Evolutionary conservation across 2,888 invertebrate species (phyloP), one percentile per base, ranked within the genome.

Genomic region (Morpho achilles): DNA sequence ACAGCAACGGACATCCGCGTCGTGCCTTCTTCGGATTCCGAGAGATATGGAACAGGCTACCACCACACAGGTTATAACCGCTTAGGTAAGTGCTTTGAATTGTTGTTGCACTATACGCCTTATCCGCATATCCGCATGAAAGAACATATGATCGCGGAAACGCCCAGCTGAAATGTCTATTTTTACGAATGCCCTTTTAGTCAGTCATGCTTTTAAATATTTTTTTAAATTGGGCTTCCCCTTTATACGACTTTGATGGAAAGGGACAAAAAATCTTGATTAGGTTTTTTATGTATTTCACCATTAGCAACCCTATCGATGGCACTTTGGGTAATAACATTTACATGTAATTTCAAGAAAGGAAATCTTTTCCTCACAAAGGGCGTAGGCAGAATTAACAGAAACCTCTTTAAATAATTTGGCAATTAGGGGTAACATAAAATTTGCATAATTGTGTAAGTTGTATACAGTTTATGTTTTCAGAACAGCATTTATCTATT

Each of bases 401-500:
- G 76, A 82, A 87, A 86, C 83, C 87, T 87, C 87, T 87, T 86
- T 86, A 89, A 88, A 88, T 89, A 87, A 88, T 84, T 87, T 84
- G 80, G 88, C 87, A 88, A 89, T 89, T 88, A 88, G 86, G 87
- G 87, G 85, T 81, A 80, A 86, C 87, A 88, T 88, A 81, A 88
- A 88, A 89, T 89, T 79, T 81, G 74, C 88, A 88, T 89, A 88
- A 88, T 87, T 87, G 86, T 87, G 74, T 79, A 84, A 87, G 80
- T 87, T 87, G 76, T 78, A 73, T 76, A 76, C 75, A 84, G 86
- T 87, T 87, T 86, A 84, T 87, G 80, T 82, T 87, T 80, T 80
- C 77, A 82, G 81, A 83, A 82, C 80, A 78, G 76, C 77, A 81
- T 80, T 80, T 76, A 68, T 68, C 67, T 66, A 61, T 69, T 67